Base-by-base conservation (phyloP, 2,113 vertebrate species). In the Tylochromis polylepis region DNA sequence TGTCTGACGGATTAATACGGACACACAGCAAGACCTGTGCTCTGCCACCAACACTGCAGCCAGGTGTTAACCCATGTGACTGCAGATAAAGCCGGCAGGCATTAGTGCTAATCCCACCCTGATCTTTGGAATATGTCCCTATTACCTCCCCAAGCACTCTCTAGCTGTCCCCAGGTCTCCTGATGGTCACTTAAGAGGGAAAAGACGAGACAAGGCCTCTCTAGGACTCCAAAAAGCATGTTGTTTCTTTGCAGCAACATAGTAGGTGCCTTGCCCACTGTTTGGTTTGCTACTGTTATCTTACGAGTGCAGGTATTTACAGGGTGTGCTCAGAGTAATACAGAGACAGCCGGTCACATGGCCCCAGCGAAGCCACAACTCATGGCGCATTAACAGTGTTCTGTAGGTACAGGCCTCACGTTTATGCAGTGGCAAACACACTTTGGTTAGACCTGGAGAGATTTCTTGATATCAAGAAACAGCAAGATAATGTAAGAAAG, bases 41-140 rank as follows among this genome's bases (percentile, higher is more conserved):
- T 92, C 87, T 72, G 82, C 89, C 90, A 88, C 91, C 89, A 90
- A 85, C 92, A 62, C 88, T 92, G 90, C 93, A 94, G 92, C 93
- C 94, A 95, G 96, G 96, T 96, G 95, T 96, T 95, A 94, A 87
- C 92, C 94, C 95, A 96, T 93, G 95, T 96, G 96, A 96, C 87
- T 88, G 83, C 88, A 95, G 95, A 96, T 96, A 96, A 96, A 96
- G 94, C 94, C 91, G 85, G 90, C 88, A 91, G 90, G 96, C 94
- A 96, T 96, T 96, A 96, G 95, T 88, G 86, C 91, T 97, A 96
- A 97, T 97, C 96, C 95, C 59, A 81, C 92, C 89, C 94, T 95
- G 95, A 97, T 96, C 95, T 96, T 96, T 95, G 94, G 94, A 96
- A 95, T 95, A 95, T 91, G 95, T 95, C 95, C 92, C 92, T 92